phyloP scores from a whole-genome alignment of 1,140 invertebrate genomes.

The Drosophila leontia region DNA sequence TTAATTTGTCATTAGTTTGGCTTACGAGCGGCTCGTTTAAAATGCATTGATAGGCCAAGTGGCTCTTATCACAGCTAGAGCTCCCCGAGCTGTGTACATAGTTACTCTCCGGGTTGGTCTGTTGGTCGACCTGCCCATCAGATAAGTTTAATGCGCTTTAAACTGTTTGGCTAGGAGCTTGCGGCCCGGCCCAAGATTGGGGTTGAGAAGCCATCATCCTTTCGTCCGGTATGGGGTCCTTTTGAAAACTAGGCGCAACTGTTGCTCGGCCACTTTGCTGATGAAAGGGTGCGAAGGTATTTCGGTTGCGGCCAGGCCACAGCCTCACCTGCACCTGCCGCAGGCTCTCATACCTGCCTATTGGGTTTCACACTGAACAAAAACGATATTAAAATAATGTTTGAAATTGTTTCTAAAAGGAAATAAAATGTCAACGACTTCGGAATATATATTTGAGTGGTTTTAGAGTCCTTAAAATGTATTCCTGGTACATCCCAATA shows the following conservation, averaged over 20 bases:
- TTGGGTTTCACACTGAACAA: conserved; percentile 9
- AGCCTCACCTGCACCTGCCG: conserved; percentile 36
- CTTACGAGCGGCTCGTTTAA: conserved; percentile 77
- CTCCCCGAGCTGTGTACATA: conserved; percentile 41
- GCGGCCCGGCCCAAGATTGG: conserved; percentile 30
- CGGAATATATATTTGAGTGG: background rate
- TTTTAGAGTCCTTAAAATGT: background rate
- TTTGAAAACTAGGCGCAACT: conserved; percentile 75
- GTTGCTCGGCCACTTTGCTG: conserved; percentile 67
- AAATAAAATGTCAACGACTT: background rate
- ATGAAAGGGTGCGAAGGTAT: conserved; percentile 67
- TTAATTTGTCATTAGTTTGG: conserved; percentile 81
- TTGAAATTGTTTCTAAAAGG: too few relatives aligned
- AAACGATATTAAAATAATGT: background rate
- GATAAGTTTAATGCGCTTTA: conserved; percentile 82
- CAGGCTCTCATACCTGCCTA: background rate
- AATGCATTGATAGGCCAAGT: conserved; percentile 81
- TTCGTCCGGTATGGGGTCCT: conserved; percentile 34
- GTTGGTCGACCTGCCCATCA: conserved; percentile 47
- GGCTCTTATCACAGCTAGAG: conserved; percentile 39
- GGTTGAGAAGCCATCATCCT: conserved; percentile 9
- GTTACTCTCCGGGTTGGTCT: conserved; percentile 3
- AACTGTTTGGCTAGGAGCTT: conserved; percentile 74
- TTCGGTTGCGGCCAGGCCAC: conserved; percentile 55
- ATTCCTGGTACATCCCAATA: background rate